Evolutionary conservation across 2,797 vertebrate genomes (phyloP), one percentile per base, ranked within the genome.

Genomic region (Rhyacichthys aspro): DNA sequence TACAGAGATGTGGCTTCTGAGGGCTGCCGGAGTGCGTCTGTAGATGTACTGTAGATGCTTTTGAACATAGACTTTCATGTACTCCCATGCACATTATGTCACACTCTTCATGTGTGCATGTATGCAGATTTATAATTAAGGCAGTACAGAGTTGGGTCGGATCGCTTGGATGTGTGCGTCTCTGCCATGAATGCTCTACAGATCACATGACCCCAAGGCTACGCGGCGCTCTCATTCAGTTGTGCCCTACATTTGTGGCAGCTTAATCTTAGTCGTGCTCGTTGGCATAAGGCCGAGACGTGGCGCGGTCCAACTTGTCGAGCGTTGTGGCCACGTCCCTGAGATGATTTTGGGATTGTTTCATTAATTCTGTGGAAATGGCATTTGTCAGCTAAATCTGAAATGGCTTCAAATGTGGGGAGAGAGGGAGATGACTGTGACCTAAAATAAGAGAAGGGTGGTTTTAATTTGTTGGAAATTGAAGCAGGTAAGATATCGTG

Each of bases 221-320:
- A 74, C 55, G 19, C 54, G 4, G 52, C 62, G 53, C 74, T 78
- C 82, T 84, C 63, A 44, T 83, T 90, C 81, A 70, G 53, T 5
- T 49, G 37, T 91, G 90, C 63, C 89, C 89, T 91, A 91, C 82
- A 89, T 87, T 91, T 61, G 72, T 69, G 61, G 63, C 68, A 66
- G 76, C 74, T 78, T 49, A 76, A 59, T 59, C 67, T 34, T 48
- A 70, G 62, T 79, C 75, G 61, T 48, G 59, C 55, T 36, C 7
- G 63, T 43, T 72, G 73, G 69, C 67, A 43, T 38, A 34, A 46
- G n/a, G 69, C 37, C n/a, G 28, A 74, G 64, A 76, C 9, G 7
- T 15, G 37, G 53, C 76, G 12, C 19, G 75, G 70, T 87, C 62
- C 48, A 59, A 70, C 82, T 66, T 56, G 82, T 74, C 52, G 14